These are phyloP conservation scores for Crocidura indochinensis DNA, from an alignment of 2,797 vertebrate genomes.

Conservation along the genomic window DNA sequence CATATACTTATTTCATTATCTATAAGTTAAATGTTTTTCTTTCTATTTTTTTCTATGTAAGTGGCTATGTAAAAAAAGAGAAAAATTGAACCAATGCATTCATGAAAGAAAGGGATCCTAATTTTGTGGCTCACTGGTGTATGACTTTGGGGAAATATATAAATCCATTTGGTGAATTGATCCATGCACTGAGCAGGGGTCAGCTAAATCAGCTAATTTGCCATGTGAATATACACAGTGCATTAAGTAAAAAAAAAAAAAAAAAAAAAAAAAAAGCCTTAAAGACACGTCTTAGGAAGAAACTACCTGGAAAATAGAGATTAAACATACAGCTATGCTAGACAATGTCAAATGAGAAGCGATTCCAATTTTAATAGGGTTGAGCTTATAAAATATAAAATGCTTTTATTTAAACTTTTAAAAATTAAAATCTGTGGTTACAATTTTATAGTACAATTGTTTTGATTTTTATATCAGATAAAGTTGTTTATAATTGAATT, in stretches of 20 bases:
- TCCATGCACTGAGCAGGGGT: slow-evolving; percentile 59
- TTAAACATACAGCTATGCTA: neutral
- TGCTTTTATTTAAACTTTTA: no score
- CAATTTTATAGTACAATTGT: no score
- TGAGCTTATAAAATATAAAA: neutral
- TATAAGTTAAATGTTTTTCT: neutral
- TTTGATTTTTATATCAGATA: no score
- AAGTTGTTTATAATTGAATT: no score
- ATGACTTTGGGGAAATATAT: slow-evolving; percentile 65
- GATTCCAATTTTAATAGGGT: neutral
- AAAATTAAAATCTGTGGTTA: no score
- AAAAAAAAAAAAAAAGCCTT: no score
- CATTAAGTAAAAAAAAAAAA: slow-evolving; percentile 77
- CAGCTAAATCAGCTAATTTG: slow-evolving; percentile 69
- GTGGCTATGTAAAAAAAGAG: slow-evolving; percentile 59
- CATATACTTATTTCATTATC: neutral
- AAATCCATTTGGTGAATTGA: slow-evolving; percentile 60
- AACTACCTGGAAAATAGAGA: neutral
- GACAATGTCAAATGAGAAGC: neutral
- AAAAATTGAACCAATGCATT: slow-evolving; percentile 2
- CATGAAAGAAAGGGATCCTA: slow-evolving; percentile 59
- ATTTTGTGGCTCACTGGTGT: slow-evolving; percentile 73
- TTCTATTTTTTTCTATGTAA: no score
- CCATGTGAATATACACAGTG: slow-evolving; percentile 67
- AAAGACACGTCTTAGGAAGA: neutral